These are phyloP conservation scores for Loripinus fragilis DNA, from an alignment of 2,888 invertebrate species.

Conservation along the genomic window DNA sequence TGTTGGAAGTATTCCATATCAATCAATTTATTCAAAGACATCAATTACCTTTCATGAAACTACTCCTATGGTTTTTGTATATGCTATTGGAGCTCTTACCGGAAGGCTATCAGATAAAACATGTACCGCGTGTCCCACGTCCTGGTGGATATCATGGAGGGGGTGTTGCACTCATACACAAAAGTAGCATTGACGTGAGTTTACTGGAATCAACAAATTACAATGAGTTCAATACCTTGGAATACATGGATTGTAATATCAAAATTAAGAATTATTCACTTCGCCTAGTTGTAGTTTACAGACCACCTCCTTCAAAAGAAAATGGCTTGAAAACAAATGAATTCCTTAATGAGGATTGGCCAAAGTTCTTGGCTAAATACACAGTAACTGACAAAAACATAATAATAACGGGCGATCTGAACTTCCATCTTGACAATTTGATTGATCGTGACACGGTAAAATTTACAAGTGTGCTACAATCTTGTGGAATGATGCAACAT, in stretches of 20 bases:
- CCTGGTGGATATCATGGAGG: constrained; percentile 7
- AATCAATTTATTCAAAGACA: too few species aligned
- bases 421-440: not conserved
- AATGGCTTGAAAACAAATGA: not conserved
- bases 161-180: constrained; percentile 30
- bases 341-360: not conserved
- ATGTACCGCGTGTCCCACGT: constrained; percentile 23
- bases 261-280: not conserved
- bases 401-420: not conserved
- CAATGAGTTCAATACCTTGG: constrained; percentile 20
- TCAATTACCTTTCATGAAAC: too few species aligned
- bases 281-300: constrained; percentile 16
- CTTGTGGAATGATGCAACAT: constrained; percentile 29
- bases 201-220: constrained; percentile 6
- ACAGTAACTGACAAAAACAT: not conserved
- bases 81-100: constrained; percentile 32
- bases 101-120: constrained; percentile 22
- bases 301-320: not conserved
- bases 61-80: too few species aligned
- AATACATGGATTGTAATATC: constrained; percentile 32
- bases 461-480: constrained; percentile 18
- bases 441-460: constrained; percentile 21
- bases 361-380: not conserved
- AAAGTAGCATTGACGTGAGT: constrained; percentile 15
- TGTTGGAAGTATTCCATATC: too few species aligned